These are phyloP conservation scores for Emydocephalus ijimae DNA, from an alignment of 2,113 vertebrate species.

Conservation along the genomic window DNA sequence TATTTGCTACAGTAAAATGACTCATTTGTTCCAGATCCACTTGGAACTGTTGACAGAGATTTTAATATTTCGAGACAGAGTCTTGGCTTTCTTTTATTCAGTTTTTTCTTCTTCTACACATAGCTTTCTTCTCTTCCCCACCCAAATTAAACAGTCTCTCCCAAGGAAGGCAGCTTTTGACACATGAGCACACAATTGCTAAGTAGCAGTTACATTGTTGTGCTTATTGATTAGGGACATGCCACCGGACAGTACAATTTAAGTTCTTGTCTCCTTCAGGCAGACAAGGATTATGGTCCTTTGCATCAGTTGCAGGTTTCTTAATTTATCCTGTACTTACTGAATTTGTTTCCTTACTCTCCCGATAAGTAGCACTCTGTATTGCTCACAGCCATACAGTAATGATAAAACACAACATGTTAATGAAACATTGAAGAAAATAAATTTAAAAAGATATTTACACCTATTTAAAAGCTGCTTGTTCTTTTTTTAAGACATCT, in stretches of 20 bases:
- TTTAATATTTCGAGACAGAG: neutral
- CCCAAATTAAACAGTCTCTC: neutral
- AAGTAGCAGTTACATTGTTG: neutral
- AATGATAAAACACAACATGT: neutral
- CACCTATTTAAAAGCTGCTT: neutral
- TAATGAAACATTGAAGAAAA: neutral
- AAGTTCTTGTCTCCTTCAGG: neutral
- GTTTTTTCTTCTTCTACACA: neutral
- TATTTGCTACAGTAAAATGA: constrained; percentile 8
- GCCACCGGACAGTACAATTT: neutral
- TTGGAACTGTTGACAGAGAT: constrained; percentile 14
- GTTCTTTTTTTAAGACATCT: neutral
- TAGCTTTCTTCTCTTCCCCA: neutral
- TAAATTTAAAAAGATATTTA: neutral
- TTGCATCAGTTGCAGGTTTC: neutral
- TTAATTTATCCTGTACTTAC: neutral
- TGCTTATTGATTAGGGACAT: neutral
- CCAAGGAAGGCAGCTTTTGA: neutral
- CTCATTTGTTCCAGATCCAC: constrained; percentile 12
- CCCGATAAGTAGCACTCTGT: neutral
- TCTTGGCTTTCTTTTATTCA: neutral
- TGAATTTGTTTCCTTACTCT: neutral
- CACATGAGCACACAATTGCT: neutral
- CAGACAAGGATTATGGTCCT: neutral
- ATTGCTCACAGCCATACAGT: neutral